These are phyloP conservation scores for Arctocebus calabarensis DNA, from an alignment of 2,797 vertebrate species.

Conservation along the genomic window DNA sequence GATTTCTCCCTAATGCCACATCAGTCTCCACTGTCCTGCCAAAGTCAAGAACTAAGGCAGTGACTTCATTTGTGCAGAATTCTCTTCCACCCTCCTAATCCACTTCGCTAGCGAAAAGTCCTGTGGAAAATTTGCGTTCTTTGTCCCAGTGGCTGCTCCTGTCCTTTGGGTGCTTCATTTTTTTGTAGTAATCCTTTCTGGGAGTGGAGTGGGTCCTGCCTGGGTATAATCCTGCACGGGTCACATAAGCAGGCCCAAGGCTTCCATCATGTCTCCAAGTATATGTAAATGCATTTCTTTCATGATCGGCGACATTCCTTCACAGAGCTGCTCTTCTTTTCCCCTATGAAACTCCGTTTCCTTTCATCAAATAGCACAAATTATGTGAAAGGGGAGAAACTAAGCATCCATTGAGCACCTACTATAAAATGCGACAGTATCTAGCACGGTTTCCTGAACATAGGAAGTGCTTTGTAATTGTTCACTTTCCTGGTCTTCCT, in stretches of 20 bases:
- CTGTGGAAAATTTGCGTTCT: background rate
- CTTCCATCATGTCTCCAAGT: background rate
- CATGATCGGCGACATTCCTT: background rate
- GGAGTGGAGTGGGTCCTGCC: background rate
- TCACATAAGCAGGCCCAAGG: background rate
- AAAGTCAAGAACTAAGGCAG: background rate
- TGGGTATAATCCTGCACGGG: background rate
- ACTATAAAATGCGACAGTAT: background rate
- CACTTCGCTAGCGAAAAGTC: background rate
- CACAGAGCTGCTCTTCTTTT: background rate
- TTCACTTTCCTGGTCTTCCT: background rate
- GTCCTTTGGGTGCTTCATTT: background rate
- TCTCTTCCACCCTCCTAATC: background rate
- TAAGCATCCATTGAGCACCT: background rate
- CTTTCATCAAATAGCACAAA: conserved; percentile 31
- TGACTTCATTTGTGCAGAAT: background rate
- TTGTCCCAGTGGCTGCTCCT: background rate
- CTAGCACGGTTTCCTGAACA: background rate
- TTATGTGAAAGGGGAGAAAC: background rate
- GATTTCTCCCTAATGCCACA: background rate
- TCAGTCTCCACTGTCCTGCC: background rate
- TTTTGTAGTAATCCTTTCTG: background rate
- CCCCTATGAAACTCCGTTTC: background rate
- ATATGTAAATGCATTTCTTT: background rate
- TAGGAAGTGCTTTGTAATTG: background rate